Evolutionary conservation across 2,888 invertebrate species (phyloP).

Genomic region (Drepana falcataria): DNA sequence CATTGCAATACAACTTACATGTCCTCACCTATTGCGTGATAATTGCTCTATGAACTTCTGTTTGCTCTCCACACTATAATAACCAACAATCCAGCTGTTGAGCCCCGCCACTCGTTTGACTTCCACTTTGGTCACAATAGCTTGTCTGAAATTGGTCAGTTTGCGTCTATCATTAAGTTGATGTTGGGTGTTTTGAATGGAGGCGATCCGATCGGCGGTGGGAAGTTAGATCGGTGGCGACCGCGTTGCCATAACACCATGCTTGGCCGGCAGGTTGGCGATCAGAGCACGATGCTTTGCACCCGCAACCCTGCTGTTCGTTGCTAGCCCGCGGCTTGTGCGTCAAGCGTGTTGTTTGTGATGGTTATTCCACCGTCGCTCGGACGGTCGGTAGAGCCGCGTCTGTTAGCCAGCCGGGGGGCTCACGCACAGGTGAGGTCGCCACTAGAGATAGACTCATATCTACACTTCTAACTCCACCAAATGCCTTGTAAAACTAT

Average conservation of each 20-base stretch:
- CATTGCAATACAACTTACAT: neutral
- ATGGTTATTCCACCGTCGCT: neutral
- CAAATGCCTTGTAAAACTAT: neutral
- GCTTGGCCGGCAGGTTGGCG: neutral
- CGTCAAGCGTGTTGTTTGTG: neutral
- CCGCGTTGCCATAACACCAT: neutral
- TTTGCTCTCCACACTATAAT: no score
- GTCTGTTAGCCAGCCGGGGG: neutral
- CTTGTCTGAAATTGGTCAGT: no score
- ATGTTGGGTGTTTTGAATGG: no score
- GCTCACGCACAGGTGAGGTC: neutral
- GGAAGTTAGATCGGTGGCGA: neutral
- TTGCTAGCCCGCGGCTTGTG: neutral
- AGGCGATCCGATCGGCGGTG: neutral
- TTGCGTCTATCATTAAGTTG: no score
- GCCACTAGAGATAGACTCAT: neutral
- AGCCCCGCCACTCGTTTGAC: no score
- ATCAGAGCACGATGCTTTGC: neutral
- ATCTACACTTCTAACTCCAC: neutral
- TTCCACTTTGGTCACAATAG: no score
- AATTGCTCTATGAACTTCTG: no score
- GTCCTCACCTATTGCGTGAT: no score
- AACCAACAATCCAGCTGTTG: no score
- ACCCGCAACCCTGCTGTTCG: neutral
- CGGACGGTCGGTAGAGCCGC: neutral